Evolutionary conservation across 2,113 vertebrate genomes (phyloP).

Genomic region (Dendropsophus ebraccatus): DNA sequence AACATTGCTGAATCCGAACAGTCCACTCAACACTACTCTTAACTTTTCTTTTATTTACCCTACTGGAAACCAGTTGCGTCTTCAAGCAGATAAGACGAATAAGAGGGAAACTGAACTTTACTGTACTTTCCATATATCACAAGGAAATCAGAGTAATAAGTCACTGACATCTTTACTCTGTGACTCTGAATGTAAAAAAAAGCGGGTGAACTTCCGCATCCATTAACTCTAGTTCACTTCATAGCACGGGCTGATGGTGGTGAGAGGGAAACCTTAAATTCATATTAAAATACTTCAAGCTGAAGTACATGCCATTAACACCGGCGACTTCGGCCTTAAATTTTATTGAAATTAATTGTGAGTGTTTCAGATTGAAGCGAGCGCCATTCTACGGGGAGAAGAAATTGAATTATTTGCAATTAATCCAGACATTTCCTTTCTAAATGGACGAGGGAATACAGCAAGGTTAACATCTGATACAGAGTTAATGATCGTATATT

Average conservation of each 20-base stretch:
- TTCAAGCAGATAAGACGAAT: not conserved
- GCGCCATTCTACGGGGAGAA: not conserved
- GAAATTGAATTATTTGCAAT: slow-evolving; percentile 25
- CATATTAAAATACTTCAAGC: slow-evolving; percentile 18
- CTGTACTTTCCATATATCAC: not conserved
- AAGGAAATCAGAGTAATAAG: not conserved
- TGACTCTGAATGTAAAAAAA: not conserved
- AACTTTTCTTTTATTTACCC: too few species aligned
- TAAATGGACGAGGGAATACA: slow-evolving; percentile 16
- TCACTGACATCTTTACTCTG: not conserved
- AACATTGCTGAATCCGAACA: too few species aligned
- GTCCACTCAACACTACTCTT: too few species aligned
- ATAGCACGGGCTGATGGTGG: slow-evolving; percentile 8
- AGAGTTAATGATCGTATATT: slow-evolving; percentile 32
- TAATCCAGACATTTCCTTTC: slow-evolving; percentile 21
- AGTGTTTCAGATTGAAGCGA: not conserved
- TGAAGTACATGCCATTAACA: slow-evolving; percentile 44
- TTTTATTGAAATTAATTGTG: slow-evolving; percentile 43
- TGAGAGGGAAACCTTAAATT: slow-evolving; percentile 17
- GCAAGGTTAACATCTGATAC: slow-evolving; percentile 7
- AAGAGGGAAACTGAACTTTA: not conserved
- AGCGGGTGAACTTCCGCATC: not conserved
- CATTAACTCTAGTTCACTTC: slow-evolving; percentile 18
- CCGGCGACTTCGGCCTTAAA: slow-evolving; percentile 5
- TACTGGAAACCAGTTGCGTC: too few species aligned